Evolutionary conservation across 2,113 vertebrate species (phyloP).

Genomic region (Colossoma macropomum): DNA sequence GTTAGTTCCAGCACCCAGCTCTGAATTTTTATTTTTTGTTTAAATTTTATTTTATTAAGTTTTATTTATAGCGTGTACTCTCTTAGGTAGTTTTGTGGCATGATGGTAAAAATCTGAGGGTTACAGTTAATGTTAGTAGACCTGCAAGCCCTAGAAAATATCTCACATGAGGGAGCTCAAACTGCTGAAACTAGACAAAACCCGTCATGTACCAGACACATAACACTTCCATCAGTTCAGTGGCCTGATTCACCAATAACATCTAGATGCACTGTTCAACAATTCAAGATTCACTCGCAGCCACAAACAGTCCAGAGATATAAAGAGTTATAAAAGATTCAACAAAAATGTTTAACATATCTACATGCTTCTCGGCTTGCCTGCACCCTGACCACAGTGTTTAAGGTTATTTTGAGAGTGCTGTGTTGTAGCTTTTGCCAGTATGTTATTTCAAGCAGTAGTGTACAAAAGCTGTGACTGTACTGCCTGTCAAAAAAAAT

Average conservation of each 20-base stretch:
- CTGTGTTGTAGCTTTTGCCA: not conserved
- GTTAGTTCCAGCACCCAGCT: too few relatives aligned
- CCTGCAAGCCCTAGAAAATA: too few relatives aligned
- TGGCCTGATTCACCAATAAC: not conserved
- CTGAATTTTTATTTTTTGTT: too few relatives aligned
- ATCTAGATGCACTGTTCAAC: not conserved
- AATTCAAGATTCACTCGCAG: not conserved
- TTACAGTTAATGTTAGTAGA: not conserved
- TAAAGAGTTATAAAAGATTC: not conserved
- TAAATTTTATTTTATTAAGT: too few relatives aligned
- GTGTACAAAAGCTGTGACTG: not conserved
- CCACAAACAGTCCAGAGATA: not conserved
- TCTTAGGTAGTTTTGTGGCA: not conserved
- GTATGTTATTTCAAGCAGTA: not conserved
- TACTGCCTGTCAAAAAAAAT: not conserved
- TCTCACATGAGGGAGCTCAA: not conserved
- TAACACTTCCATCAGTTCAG: not conserved
- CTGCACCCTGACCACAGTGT: not conserved
- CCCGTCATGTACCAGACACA: not conserved
- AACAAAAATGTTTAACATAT: not conserved
- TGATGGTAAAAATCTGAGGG: not conserved
- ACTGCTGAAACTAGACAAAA: not conserved
- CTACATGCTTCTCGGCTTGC: not conserved
- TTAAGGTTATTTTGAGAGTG: not conserved
- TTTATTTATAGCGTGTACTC: too few relatives aligned